phyloP scores from a whole-genome alignment of 2,888 invertebrate genomes.

The Bellardia bayeri region DNA sequence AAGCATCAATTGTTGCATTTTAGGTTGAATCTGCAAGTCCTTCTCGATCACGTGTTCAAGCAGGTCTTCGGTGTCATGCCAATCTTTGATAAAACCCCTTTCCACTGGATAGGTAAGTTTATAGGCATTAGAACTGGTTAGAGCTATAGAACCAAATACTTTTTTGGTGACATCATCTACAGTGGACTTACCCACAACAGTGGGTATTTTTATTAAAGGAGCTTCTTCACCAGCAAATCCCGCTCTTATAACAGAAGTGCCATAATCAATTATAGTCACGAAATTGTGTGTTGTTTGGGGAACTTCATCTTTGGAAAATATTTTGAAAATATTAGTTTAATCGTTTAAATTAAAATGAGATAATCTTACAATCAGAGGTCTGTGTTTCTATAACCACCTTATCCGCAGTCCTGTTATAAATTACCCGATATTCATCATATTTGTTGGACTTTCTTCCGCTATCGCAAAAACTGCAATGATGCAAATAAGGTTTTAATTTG shows the following conservation, averaged over 20 bases:
- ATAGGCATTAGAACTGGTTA: neutral
- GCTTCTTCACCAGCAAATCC: constrained; percentile 45
- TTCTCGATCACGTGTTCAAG: constrained; percentile 31
- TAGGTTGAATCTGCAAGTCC: constrained; percentile 37
- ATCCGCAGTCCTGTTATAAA: constrained; percentile 17
- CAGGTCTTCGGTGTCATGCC: constrained; percentile 37
- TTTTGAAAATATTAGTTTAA: too few species aligned
- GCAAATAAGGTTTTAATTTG: neutral
- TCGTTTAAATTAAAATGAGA: neutral
- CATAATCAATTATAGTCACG: constrained; percentile 30
- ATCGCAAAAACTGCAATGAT: constrained; percentile 29
- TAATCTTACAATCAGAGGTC: constrained; percentile 41
- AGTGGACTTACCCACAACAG: constrained; percentile 18
- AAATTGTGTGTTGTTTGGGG: neutral
- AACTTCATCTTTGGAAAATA: constrained; percentile 4
- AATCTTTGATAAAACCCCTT: constrained; percentile 48
- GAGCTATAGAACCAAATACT: constrained; percentile 16
- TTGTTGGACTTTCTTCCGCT: neutral
- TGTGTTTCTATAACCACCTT: constrained; percentile 39
- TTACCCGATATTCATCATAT: constrained; percentile 12
- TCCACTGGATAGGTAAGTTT: constrained; percentile 41
- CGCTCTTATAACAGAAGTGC: constrained; percentile 23
- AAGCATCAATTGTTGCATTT: constrained; percentile 36
- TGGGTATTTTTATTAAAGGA: constrained; percentile 37
- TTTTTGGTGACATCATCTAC: constrained; percentile 5